These are phyloP conservation scores for Fopius arisanus DNA, from an alignment of 1,140 invertebrate species.

Conservation along the genomic window DNA sequence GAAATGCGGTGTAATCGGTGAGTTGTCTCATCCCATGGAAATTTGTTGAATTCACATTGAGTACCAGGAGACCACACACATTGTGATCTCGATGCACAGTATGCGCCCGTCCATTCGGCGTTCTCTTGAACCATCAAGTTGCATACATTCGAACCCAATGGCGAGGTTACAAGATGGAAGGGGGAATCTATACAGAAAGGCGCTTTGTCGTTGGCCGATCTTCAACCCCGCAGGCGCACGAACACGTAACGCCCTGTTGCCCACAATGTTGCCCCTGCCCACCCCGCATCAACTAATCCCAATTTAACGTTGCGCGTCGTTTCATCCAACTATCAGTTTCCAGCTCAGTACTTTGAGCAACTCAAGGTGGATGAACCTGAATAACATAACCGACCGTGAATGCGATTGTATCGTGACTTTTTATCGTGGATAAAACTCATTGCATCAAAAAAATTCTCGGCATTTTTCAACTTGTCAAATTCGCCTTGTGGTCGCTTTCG, in stretches of 20 bases:
- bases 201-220: constrained; percentile 38
- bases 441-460: too few species aligned
- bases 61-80: constrained; percentile 39
- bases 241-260: constrained; percentile 29
- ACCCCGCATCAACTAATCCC: constrained; percentile 36
- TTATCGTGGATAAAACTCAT: too few species aligned
- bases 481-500: too few species aligned
- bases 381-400: too few species aligned
- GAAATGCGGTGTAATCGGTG: background rate
- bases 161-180: constrained; percentile 36
- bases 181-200: constrained; percentile 36
- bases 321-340: constrained; percentile 7
- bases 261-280: constrained; percentile 2
- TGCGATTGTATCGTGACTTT: too few species aligned
- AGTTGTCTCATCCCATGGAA: background rate
- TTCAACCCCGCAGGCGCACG: constrained; percentile 30
- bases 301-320: constrained; percentile 36
- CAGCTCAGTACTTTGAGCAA: constrained; percentile 3
- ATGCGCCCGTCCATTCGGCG: constrained; percentile 10
- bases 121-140: background rate
- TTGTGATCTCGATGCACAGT: constrained; percentile 40
- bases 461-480: too few species aligned
- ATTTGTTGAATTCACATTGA: constrained; percentile 16
- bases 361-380: constrained; percentile 1
- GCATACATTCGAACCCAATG: constrained; percentile 28